Evolutionary conservation across 1,140 invertebrate species (phyloP), one percentile per base, ranked within the genome.

Genomic region (Arion vulgaris): DNA sequence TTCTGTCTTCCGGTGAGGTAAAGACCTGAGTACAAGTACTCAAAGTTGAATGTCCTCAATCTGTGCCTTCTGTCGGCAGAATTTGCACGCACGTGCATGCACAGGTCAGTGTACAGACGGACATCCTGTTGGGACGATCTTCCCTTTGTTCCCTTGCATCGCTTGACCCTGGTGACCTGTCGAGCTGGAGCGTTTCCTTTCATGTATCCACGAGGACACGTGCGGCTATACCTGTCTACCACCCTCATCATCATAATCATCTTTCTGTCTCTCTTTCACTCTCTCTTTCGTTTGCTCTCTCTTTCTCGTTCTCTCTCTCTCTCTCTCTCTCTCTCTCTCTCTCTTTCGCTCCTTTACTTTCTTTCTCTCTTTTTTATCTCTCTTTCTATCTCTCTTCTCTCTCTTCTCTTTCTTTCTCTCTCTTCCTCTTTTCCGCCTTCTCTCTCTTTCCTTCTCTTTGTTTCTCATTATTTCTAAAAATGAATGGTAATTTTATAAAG

Each of bases 71-170:
- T 66, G 62, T 66, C 62, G 28, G 62, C 62, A 32, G 62, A 28
- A 32, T 1, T 1, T 13, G n/a, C 51, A 57, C 51, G 53, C 53
- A 57, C 53, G 53, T 57, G 53, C 45, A 23, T 62, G 57, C 62
- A 66, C 28, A 66, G 62, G 62, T 66, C 62, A 66, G 62, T 66
- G 62, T 66, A 66, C 62, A 66, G 62, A 66, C 62, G 62, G 62
- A 32, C 62, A 66, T 66, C 62, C 62, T 66, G 62, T 66, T 7
- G n/a, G 7, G n/a, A 7, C 17, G n/a, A 66, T 66, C 62, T 23
- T 66, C 62, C 62, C 62, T 66, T 66, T 66, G 62, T 66, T 66
- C n/a, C 5, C 28, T n/a, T 32, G 62, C 62, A 66, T 32, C 2
- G n/a, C 11, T 34, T 34, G 28, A 34, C 62, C 62, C 62, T 13